Conservation (phyloP, 2,797 vertebrate species). For the Gymnodraco acuticeps region DNA sequence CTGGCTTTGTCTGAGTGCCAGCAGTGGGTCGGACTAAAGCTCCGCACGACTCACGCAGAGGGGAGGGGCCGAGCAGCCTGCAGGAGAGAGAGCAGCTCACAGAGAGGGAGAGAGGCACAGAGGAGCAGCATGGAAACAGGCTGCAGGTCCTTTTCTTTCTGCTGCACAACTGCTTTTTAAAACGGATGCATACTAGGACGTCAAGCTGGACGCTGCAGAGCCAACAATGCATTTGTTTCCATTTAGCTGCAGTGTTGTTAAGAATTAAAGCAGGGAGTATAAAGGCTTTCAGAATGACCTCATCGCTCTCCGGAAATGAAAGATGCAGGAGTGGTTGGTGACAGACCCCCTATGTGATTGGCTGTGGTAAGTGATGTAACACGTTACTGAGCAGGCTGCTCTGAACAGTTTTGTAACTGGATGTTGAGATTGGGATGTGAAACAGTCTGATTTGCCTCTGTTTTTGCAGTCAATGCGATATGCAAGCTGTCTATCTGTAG, state of each 20-base stretch:
- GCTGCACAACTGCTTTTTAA: constrained; percentile 21
- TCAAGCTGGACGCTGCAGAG: constrained; percentile 30
- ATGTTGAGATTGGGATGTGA: constrained; percentile 84
- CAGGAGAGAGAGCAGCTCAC: constrained; percentile 64
- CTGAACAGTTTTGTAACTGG: constrained; percentile 89
- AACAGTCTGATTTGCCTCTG: constrained; percentile 49
- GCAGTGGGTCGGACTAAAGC: constrained; percentile 84
- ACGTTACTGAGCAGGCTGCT: constrained; percentile 90
- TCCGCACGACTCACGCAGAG: constrained; percentile 66
- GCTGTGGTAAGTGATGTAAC: constrained; percentile 98
- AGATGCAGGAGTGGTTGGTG: constrained; percentile 91
- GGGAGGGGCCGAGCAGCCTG: constrained; percentile 84
- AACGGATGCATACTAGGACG: constrained; percentile 31
- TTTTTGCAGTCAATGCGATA: constrained; percentile 66
- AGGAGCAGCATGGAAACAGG: constrained; percentile 66
- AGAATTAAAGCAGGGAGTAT: constrained; percentile 10
- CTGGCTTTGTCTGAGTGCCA: constrained; percentile 92
- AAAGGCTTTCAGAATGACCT: constrained; percentile 75
- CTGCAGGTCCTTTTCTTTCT: constrained; percentile 59
- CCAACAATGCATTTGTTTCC: constrained; percentile 3
- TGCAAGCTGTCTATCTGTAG: constrained; percentile 67
- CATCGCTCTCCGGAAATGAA: constrained; percentile 79
- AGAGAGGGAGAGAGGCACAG: constrained; percentile 52
- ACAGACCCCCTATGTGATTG: constrained; percentile 93
- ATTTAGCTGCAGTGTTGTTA: constrained; percentile 15